Evolutionary conservation across 1,140 invertebrate genomes (phyloP), one percentile per base, ranked within the genome.

Genomic region (Drosophila grimshawi): DNA sequence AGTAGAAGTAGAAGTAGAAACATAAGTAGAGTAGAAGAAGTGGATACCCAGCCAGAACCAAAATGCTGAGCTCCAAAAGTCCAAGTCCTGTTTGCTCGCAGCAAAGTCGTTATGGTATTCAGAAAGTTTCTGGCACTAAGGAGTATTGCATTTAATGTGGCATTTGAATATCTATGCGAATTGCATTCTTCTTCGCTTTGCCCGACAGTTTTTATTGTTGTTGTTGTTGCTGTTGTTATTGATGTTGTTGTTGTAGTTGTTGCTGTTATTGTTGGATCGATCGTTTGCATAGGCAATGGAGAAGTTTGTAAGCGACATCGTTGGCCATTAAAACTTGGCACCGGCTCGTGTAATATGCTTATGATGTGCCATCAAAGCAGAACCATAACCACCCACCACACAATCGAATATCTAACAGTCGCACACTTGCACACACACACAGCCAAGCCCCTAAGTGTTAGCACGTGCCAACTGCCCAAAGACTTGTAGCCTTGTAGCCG

Each of bases 261-360:
- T 46, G 8, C 19, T 45, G 10, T 10, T 48, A 11, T 37, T 61
- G 33, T 81, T 46, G 53, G 35, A n/a, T 63, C 62, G 72, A 80
- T 80, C 80, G 67, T 80, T 85, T 83, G 81, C 77, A 80, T 85
- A 68, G 81, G 73, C 81, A 69, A 78, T 73, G 70, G 65, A 70
- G 79, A 86, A 85, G 66, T 66, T 86, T 75, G 60, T 53, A 56
- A 70, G 56, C 45, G 39, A 57, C 53, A 64, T 60, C 55, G 61
- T 60, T 29, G 61, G 35, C 68, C 66, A 76, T 71, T 76, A 76
- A 76, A 76, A 71, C 46, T 76, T 76, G 59, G 27, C 35, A 6
- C 37, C 32, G 2, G 61, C n/a, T 52, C n/a, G n/a, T 46, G 61
- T 71, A 65, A 65, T 65, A 56, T 59, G 73, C 68, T 61, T 71